A percentile compares a stretch with the other conserved stretches of the same genome.
phyloP scores from a whole-genome alignment of 2,888 invertebrate genomes.

The Callimorpha dominula region DNA sequence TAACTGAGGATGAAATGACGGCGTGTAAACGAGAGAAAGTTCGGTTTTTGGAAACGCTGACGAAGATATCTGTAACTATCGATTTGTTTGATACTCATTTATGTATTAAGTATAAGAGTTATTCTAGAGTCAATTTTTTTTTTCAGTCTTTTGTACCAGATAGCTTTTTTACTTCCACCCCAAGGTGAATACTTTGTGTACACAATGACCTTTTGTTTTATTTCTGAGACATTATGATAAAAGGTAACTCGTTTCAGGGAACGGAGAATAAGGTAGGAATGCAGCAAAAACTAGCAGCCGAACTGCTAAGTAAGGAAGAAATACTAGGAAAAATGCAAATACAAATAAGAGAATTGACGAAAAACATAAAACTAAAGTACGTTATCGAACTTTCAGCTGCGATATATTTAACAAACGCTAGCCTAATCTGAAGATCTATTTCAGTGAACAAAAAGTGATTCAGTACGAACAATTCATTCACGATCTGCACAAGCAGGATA shows the following conservation, averaged over 20 bases:
- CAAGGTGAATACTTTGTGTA: constrained; percentile 57
- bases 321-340: constrained; percentile 77
- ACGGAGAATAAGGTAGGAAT: constrained; percentile 78
- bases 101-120: constrained; percentile 6
- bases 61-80: constrained; percentile 76
- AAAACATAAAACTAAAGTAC: constrained; percentile 79
- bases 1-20: constrained; percentile 76
- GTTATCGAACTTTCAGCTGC: constrained; percentile 25
- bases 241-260: constrained; percentile 64
- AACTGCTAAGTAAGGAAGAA: constrained; percentile 81
- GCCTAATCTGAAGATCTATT: constrained; percentile 34
- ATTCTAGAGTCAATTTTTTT: constrained; percentile 53
- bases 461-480: constrained; percentile 80
- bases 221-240: not conserved
- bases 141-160: constrained; percentile 76
- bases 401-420: not conserved
- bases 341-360: constrained; percentile 77
- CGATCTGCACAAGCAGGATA: constrained; percentile 70
- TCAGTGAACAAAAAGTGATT: constrained; percentile 79
- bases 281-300: constrained; percentile 82
- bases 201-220: constrained; percentile 8
- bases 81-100: constrained; percentile 5
- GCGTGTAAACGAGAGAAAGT: constrained; percentile 78
- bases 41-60: constrained; percentile 77
- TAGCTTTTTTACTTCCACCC: constrained; percentile 58